Evolutionary conservation across 2,888 invertebrate species (phyloP).

Genomic region (Formica aserva): DNA sequence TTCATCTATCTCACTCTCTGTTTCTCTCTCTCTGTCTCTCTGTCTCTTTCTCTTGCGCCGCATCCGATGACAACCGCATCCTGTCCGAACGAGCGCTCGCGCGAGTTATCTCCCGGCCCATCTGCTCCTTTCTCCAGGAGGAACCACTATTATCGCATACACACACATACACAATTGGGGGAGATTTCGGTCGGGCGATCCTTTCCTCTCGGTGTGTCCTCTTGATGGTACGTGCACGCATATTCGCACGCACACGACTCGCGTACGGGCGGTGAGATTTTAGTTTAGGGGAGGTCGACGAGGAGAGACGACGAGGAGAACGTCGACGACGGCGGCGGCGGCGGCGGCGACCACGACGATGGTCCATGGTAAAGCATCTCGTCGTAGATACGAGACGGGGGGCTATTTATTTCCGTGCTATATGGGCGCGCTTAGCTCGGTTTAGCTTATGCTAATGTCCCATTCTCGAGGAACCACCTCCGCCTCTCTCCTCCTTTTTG

Average conservation of each 20-base stretch:
- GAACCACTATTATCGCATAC: slow-evolving; percentile 35
- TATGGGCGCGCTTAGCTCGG: slow-evolving; percentile 82
- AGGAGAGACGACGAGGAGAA: slow-evolving; percentile 11
- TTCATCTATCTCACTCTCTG: slow-evolving; percentile 8
- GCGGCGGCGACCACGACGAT: slow-evolving; percentile 55
- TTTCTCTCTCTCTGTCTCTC: slow-evolving; percentile 14
- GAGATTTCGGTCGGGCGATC: slow-evolving; percentile 45
- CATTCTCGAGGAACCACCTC: slow-evolving; percentile 74
- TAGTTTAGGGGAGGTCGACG: slow-evolving; percentile 46
- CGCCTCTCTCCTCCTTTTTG: slow-evolving; percentile 64
- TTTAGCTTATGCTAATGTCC: slow-evolving; percentile 84
- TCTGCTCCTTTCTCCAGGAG: slow-evolving; percentile 71
- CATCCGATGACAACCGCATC: slow-evolving; percentile 78
- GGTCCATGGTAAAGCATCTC: slow-evolving; percentile 75
- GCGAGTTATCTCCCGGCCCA: slow-evolving; percentile 80
- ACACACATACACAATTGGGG: not conserved
- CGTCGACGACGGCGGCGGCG: slow-evolving; percentile 10
- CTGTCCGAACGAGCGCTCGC: slow-evolving; percentile 77
- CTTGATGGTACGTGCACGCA: slow-evolving; percentile 37
- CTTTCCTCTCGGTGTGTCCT: slow-evolving; percentile 20
- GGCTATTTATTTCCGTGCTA: slow-evolving; percentile 84
- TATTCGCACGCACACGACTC: slow-evolving; percentile 55
- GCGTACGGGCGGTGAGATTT: slow-evolving; percentile 39
- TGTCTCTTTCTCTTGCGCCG: slow-evolving; percentile 57
- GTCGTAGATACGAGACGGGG: slow-evolving; percentile 78